These are phyloP conservation scores for Epizoanthus fatuus DNA, from an alignment of 92 coral and sea anemone species.

Conservation along the genomic window DNA sequence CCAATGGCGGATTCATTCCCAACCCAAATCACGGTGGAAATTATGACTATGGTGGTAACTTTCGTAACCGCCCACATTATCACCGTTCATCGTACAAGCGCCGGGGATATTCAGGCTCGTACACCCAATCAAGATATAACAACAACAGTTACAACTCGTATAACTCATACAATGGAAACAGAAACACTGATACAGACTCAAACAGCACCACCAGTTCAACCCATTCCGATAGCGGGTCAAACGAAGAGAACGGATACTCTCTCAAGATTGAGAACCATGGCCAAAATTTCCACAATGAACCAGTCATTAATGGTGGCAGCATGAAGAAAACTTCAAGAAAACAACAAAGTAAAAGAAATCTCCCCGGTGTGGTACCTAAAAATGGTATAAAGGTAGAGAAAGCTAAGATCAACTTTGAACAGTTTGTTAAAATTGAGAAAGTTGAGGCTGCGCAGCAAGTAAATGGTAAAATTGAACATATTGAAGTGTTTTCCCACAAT, in stretches of 20 bases:
- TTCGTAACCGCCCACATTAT: constrained; percentile 74
- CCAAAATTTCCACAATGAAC: constrained; percentile 11
- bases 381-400: constrained; percentile 23
- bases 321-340: constrained; percentile 16
- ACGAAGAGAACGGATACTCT: constrained; percentile 66
- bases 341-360: constrained; percentile 13
- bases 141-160: constrained; percentile 71
- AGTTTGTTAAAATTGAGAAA: constrained; percentile 62
- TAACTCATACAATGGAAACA: constrained; percentile 50
- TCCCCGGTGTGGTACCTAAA: constrained; percentile 22
- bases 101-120: constrained; percentile 56
- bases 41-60: constrained; percentile 68
- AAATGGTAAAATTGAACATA: constrained; percentile 51
- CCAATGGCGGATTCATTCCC: constrained; percentile 64
- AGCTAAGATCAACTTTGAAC: constrained; percentile 44
- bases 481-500: constrained; percentile 43
- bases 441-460: constrained; percentile 31
- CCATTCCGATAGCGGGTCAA: constrained; percentile 75
- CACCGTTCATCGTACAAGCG: constrained; percentile 72
- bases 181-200: constrained; percentile 62
- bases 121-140: constrained; percentile 58
- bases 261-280: constrained; percentile 49
- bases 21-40: constrained; percentile 53
- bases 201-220: constrained; percentile 80
- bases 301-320: neutral